Evolutionary conservation across 2,797 vertebrate species (phyloP).

Genomic region (Ptychobarbus kaznakovi): DNA sequence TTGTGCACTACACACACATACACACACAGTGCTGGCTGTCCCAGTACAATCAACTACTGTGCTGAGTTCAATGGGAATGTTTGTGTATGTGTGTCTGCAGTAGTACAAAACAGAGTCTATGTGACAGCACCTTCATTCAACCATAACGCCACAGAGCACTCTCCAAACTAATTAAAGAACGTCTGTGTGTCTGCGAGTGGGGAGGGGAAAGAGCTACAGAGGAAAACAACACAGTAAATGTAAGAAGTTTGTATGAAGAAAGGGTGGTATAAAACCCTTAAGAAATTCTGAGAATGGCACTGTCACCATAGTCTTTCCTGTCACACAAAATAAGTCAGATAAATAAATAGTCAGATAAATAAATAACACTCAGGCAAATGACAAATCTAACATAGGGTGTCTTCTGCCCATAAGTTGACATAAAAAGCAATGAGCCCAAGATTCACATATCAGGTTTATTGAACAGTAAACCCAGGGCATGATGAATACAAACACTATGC

Average conservation of each 20-base stretch:
- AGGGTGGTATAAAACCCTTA: neutral
- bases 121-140: constrained; percentile 19
- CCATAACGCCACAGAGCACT: constrained; percentile 16
- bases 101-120: neutral
- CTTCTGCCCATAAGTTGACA: neutral
- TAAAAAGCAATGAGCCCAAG: neutral
- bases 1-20: neutral
- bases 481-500: neutral
- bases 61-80: constrained; percentile 23
- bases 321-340: neutral
- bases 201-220: too few relatives aligned
- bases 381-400: neutral
- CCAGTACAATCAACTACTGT: constrained; percentile 37
- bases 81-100: constrained; percentile 28
- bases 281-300: neutral
- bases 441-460: neutral
- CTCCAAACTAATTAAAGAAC: constrained; percentile 3
- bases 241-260: neutral
- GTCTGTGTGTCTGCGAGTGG: neutral
- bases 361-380: neutral
- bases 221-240: neutral
- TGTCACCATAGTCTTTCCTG: too few relatives aligned
- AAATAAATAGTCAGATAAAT: neutral
- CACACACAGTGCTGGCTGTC: neutral
- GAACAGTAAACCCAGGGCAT: neutral